Evolutionary conservation across 1,140 invertebrate species (phyloP).

Genomic region (Lasioglossum albipes): DNA sequence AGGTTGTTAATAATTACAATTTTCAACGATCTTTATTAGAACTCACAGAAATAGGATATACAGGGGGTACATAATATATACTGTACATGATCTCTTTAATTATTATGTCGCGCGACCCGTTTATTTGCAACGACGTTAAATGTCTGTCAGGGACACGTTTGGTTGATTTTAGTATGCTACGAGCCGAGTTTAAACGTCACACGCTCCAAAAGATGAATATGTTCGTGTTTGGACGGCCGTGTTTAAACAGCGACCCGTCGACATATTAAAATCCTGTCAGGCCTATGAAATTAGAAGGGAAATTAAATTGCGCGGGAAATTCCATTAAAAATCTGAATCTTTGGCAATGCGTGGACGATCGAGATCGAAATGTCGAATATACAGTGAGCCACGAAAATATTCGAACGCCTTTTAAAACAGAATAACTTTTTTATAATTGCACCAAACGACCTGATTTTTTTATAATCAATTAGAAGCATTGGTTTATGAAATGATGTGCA

Average conservation of each 20-base stretch:
- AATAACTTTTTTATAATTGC: no score
- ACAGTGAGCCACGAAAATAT: no score
- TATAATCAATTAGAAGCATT: no score
- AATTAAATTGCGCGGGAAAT: conserved; percentile 5
- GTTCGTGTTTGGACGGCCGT: background rate
- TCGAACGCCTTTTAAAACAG: no score
- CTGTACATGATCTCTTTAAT: conserved; percentile 31
- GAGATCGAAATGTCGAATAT: background rate
- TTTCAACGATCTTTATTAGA: no score
- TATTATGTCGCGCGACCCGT: conserved; percentile 20
- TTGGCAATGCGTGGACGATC: background rate
- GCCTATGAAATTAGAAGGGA: background rate
- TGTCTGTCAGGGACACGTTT: conserved; percentile 33
- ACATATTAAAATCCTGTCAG: conserved; percentile 13
- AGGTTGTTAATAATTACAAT: no score
- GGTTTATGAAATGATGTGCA: no score
- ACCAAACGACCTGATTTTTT: no score
- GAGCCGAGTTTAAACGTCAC: conserved; percentile 8
- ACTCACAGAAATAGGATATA: no score
- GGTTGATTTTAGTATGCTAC: conserved; percentile 14
- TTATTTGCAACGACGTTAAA: conserved; percentile 26
- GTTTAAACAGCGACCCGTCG: conserved; percentile 30
- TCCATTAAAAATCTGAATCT: background rate
- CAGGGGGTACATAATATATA: background rate
- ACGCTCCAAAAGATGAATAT: conserved; percentile 11